phyloP scores from a whole-genome alignment of 2,888 invertebrate species.

The Cartodere bifasciata region DNA sequence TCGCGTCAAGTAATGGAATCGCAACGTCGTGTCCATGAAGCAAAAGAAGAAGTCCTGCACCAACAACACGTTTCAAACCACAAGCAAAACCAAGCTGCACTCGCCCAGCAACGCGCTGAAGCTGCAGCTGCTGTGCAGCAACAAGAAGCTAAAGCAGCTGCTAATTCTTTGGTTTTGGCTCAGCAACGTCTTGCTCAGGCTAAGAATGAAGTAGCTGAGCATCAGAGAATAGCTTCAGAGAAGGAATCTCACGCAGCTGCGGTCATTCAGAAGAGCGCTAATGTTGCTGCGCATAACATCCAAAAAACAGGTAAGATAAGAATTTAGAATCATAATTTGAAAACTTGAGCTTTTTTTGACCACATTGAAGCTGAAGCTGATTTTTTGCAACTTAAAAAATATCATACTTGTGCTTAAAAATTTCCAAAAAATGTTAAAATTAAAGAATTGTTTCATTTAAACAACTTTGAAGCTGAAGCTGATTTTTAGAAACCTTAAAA shows the following conservation, averaged over 20 bases:
- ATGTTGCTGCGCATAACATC: constrained; percentile 55
- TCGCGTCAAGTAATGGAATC: constrained; percentile 56
- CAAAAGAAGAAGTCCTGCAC: constrained; percentile 56
- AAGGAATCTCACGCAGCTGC: constrained; percentile 61
- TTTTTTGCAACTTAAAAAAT: no score
- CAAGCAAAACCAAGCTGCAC: constrained; percentile 59
- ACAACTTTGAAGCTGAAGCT: no score
- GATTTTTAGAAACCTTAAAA: no score
- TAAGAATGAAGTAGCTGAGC: constrained; percentile 56
- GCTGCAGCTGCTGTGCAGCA: constrained; percentile 54
- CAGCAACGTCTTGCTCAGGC: constrained; percentile 59
- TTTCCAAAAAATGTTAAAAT: background rate
- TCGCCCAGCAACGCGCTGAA: constrained; percentile 39
- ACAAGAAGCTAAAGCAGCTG: constrained; percentile 53
- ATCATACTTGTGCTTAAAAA: no score
- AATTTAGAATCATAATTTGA: no score
- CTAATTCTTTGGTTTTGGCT: constrained; percentile 50
- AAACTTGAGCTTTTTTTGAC: no score
- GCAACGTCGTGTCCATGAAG: constrained; percentile 59
- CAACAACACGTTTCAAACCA: constrained; percentile 61
- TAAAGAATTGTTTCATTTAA: background rate
- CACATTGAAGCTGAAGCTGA: no score
- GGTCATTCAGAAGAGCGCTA: constrained; percentile 56
- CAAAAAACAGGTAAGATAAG: constrained; percentile 45
- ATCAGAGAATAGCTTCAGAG: constrained; percentile 58